Evolutionary conservation across 1,140 invertebrate species (phyloP), one percentile per base, ranked within the genome.

Genomic region (Hyphantria cunea): DNA sequence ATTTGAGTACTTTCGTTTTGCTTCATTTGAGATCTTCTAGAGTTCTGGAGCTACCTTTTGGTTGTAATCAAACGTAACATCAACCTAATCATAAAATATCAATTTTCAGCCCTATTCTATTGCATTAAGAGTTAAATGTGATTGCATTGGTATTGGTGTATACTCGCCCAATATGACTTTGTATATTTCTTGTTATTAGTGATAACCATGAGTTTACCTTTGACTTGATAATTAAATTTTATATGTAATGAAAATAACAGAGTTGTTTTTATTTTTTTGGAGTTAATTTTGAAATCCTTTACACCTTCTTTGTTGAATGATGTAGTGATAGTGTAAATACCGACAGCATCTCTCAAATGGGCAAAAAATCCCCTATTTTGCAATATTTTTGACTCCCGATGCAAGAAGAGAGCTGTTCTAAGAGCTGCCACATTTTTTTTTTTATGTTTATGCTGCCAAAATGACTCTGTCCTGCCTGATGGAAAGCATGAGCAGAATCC

Each of bases 171-270:
- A 74, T 68, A 64, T n/a, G 51, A 66, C 68, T 66, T 70, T 85
- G 76, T 84, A 80, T 82, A 85, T 86, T 82, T 85, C 72, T 82
- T 86, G 80, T 84, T 89, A 80, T 80, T 81, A 84, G 78, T 76
- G 63, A 77, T 82, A 80, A 60, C 64, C 68, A 73, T 77, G 76
- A 82, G 76, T 82, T 82, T 74, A 76, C 72, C 71, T 76, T 79
- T 76, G 73, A 84, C 72, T 83, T 74, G 74, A 82, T 70, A 76
- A 87, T 87, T 85, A 89, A 87, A 85, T 87, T 86, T 89, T 89
- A 82, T 89, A 89, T 81, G 63, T 78, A 82, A 77, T 67, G 64
- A 70, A 76, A 65, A 49, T 48, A 59, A 8, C 6, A 25, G 17
- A 25, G 7, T 59, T 69, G 13, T 76, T 78, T 77, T 70, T n/a